Evolutionary conservation across 64 coral and sea anemone species (phyloP), one percentile per base, ranked within the genome.

Genomic region (Pocillopora verrucosa): DNA sequence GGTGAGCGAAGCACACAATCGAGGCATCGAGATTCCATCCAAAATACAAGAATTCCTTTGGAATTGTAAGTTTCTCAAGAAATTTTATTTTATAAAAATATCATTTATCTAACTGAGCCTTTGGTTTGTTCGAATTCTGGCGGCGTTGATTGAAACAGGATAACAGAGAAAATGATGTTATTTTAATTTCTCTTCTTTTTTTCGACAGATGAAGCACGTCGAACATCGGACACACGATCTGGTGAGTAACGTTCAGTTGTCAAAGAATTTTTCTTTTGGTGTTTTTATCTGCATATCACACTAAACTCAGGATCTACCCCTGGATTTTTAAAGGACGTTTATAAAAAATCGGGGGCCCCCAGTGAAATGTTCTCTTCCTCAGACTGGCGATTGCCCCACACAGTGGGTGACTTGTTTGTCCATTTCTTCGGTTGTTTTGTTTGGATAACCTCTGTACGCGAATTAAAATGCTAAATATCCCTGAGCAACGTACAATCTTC

Each of bases 1-100:
- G 57, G 82, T 85, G 82, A 14, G 9, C 5, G 82, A 85, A 58
- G 82, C 82, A 0, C 64, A 70, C 1, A 85, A 85, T 57, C 62
- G 82, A 14, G 82, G 82, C 64, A 19, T 72, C 9, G 57, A 85
- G 68, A 45, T 85, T 85, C 82, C 82, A 41, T n/a, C 22, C 82
- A 85, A 85, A 9, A 70, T 85, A 36, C 22, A 56, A 11, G 82
- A 85, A 14, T 85, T 72, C 65, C 20, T 85, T 67, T 85, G 36
- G 82, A 58, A 85, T 45, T 70, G 82, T 85, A 85, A 85, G 82
- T 72, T 24, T 70, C 25, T 20, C 67, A n/a, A 62, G 12, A 17
- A 22, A 45, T 6, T 45, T 24, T 70, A 5, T 70, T 24, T 70
- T 70, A 70, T 24, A 24, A 70, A 11, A 70, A 24, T 70, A 45